phyloP scores from a whole-genome alignment of 2,888 invertebrate genomes.

The Apamea anceps region DNA sequence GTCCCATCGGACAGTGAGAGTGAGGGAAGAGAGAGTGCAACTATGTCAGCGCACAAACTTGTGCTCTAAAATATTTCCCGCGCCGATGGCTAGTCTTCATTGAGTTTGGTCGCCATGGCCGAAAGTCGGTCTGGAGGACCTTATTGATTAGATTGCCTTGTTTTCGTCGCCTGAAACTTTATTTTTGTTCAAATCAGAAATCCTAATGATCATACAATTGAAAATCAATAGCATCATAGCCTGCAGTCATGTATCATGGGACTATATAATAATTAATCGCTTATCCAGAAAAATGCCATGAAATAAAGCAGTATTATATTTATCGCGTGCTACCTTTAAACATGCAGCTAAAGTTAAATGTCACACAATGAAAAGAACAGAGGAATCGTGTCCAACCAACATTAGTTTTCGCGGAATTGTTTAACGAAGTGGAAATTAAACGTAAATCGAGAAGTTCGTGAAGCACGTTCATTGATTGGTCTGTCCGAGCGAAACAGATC shows the following conservation, averaged over 20 bases:
- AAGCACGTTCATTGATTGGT: conserved; percentile 47
- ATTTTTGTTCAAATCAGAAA: not conserved
- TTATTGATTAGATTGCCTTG: no score
- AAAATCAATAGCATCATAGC: not conserved
- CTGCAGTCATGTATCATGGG: not conserved
- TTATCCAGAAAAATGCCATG: not conserved
- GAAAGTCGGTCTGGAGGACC: no score
- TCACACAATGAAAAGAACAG: conserved; percentile 39
- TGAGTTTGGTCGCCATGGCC: not conserved
- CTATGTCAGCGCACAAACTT: no score
- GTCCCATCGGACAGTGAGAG: no score
- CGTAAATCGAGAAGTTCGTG: conserved; percentile 54
- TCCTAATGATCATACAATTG: not conserved
- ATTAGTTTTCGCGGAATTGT: conserved; percentile 52
- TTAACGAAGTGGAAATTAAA: conserved; percentile 59
- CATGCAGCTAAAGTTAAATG: conserved; percentile 9
- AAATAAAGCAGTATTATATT: conserved; percentile 11
- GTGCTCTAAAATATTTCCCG: no score
- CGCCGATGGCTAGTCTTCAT: not conserved
- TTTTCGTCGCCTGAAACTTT: not conserved
- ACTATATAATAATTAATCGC: not conserved
- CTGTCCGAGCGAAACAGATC: conserved; percentile 51
- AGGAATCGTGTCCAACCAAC: conserved; percentile 50
- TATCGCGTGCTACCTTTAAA: conserved; percentile 14
- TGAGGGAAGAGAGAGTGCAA: no score